Base-by-base conservation (phyloP, 2,888 invertebrate genomes). In the Dicycla oo region DNA sequence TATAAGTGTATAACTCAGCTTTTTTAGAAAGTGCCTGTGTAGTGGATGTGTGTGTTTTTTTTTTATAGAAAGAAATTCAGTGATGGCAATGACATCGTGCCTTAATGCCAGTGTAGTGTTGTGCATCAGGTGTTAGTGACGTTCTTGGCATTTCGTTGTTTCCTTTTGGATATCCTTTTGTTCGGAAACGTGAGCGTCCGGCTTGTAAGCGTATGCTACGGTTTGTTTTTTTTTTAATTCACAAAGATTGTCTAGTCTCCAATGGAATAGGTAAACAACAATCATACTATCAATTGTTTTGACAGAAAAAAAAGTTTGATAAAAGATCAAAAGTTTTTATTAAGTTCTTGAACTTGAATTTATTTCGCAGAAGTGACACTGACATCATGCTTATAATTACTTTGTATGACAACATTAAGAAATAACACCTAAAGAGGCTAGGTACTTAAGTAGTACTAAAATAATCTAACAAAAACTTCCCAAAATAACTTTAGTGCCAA, bases 21-120 rank as follows among this genome's bases (percentile, higher is more conserved):
- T 80, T 82, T 86, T 91, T 92, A 89, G 89, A 91, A 92, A 92
- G 91, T 90, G 88, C 69, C 79, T 85, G 86, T 83, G 75, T 53
- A 45, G 87, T 84, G 81, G 81, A 87, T 88, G 86, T 88, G 87
- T 88, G 85, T 84, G 81, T 83, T 85, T 84, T 85, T 80, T 74
- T 34, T 34, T 0, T 69, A 20, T 66, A 80, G 64, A 73, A 81
- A 72, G 69, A 77, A 80, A 74, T 84, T 83, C 62, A 80, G 82
- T 86, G 84, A 77, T 85, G 88, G 86, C 87, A 87, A 87, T 87
- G 87, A 88, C 84, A 85, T 85, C 82, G 84, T 85, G 83, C 68
- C 83, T 81, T 84, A 80, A 81, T 86, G 87, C 70, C 72, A 81
- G 82, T 85, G 82, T 84, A 85, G 83, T 87, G 88, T 68, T 75